These are phyloP conservation scores for Acanthosepion esculentum DNA, from an alignment of 2,888 invertebrate genomes.

Conservation along the genomic window DNA sequence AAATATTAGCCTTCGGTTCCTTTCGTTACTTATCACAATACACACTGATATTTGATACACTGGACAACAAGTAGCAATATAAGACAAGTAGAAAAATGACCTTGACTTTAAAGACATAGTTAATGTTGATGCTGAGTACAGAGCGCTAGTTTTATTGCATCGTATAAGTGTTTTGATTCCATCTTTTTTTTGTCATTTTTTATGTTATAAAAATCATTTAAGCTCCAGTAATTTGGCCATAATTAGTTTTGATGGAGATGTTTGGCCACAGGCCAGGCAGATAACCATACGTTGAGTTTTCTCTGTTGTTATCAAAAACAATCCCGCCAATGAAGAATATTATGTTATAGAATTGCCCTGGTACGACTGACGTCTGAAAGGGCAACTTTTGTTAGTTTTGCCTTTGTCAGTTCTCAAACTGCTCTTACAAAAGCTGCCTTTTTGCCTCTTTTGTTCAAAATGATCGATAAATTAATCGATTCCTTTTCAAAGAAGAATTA, in stretches of 20 bases:
- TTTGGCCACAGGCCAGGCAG: constrained; percentile 11
- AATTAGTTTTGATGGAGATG: background rate
- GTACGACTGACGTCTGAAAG: background rate
- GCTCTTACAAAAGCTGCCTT: background rate
- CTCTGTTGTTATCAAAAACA: background rate
- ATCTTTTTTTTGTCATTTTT: background rate
- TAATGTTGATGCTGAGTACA: background rate
- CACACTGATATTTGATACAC: too few relatives aligned
- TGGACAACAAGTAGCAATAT: too few relatives aligned
- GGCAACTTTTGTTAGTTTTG: background rate
- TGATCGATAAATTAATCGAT: constrained; percentile 33
- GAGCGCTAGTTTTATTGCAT: background rate
- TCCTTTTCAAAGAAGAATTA: background rate
- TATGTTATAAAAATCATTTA: background rate
- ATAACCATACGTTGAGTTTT: background rate
- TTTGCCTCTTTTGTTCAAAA: background rate
- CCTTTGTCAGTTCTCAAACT: background rate
- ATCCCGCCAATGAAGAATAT: background rate
- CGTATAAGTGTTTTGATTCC: background rate
- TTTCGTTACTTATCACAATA: too few relatives aligned
- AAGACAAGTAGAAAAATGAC: background rate
- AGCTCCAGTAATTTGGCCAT: background rate
- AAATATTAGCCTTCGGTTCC: too few relatives aligned
- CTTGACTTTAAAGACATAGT: background rate
- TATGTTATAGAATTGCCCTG: background rate